Conservation (phyloP, 2,113 vertebrate genomes). For the Oreochromis spilurus region DNA sequence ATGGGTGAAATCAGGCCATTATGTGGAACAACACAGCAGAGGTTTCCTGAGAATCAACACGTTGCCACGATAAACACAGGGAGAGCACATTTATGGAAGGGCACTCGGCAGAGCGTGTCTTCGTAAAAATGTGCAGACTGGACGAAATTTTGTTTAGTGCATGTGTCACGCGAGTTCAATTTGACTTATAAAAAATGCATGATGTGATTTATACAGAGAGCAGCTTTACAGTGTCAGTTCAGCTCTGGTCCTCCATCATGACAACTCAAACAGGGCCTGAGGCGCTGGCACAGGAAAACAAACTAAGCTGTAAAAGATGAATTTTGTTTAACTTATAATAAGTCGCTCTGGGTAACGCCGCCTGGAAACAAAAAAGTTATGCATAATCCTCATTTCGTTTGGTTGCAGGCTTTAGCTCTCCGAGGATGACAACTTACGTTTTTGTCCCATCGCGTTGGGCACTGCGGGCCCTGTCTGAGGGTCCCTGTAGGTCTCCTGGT, state of each 20-base stretch:
- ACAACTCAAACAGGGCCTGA: slow-evolving; percentile 9
- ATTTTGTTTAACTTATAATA: slow-evolving; percentile 25
- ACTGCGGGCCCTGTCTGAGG: slow-evolving; percentile 66
- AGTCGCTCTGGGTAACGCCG: slow-evolving; percentile 3
- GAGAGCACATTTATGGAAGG: background rate
- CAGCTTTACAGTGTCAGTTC: background rate
- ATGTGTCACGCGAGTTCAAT: background rate
- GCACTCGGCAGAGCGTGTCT: background rate
- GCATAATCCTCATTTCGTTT: background rate
- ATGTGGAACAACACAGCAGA: background rate
- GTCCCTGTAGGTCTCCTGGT: slow-evolving; percentile 88
- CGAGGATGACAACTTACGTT: slow-evolving; percentile 62
- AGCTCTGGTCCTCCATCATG: background rate
- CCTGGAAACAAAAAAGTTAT: background rate
- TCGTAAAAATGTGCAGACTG: background rate
- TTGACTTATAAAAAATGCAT: background rate
- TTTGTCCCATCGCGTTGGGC: slow-evolving; percentile 69
- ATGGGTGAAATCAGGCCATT: slow-evolving; percentile 25
- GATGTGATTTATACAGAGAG: background rate
- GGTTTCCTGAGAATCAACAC: background rate
- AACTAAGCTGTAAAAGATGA: background rate
- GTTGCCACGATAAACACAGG: background rate
- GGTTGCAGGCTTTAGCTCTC: background rate
- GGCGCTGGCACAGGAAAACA: slow-evolving; percentile 6
- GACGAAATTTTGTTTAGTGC: background rate